A percentile compares a stretch with the other conserved stretches of the same genome.
Conservation (phyloP, 1,140 invertebrate species). For the Orchesella cincta region DNA sequence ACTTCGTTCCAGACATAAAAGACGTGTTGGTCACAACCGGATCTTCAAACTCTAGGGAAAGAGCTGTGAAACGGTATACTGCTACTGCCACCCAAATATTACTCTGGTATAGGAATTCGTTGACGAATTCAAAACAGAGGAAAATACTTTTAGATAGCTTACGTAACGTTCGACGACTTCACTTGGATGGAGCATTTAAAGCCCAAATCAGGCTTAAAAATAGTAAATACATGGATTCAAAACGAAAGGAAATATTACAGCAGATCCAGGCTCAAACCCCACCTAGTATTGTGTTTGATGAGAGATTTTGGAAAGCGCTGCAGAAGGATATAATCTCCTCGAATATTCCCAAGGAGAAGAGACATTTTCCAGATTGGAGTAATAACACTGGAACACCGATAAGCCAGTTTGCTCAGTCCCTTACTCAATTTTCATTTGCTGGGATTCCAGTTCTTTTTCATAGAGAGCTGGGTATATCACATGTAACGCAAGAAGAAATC, state of each 20-base stretch:
- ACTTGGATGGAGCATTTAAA: constrained; percentile 5
- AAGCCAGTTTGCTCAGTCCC: constrained; percentile 56
- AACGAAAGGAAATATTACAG: neutral
- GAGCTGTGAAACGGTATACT: constrained; percentile 28
- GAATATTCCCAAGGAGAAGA: neutral
- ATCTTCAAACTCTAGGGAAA: constrained; percentile 21
- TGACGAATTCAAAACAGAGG: neutral
- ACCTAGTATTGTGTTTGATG: constrained; percentile 25
- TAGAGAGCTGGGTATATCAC: constrained; percentile 51
- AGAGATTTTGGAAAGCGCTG: neutral
- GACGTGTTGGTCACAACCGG: constrained; percentile 14
- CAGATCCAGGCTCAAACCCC: neutral
- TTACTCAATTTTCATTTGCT: constrained; percentile 57
- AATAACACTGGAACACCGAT: constrained; percentile 32
- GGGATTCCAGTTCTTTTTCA: constrained; percentile 55
- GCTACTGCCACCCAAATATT: constrained; percentile 27
- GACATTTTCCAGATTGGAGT: neutral
- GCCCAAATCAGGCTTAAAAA: neutral
- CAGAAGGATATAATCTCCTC: neutral
- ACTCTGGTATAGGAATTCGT: constrained; percentile 25
- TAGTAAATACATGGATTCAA: neutral
- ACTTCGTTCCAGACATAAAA: constrained; percentile 21
- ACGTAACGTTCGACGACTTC: constrained; percentile 22
- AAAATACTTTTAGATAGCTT: constrained; percentile 16
- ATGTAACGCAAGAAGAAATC: constrained; percentile 51